Evolutionary conservation across 1,140 invertebrate genomes (phyloP), one percentile per base, ranked within the genome.

Genomic region (Lepidurus arcticus): DNA sequence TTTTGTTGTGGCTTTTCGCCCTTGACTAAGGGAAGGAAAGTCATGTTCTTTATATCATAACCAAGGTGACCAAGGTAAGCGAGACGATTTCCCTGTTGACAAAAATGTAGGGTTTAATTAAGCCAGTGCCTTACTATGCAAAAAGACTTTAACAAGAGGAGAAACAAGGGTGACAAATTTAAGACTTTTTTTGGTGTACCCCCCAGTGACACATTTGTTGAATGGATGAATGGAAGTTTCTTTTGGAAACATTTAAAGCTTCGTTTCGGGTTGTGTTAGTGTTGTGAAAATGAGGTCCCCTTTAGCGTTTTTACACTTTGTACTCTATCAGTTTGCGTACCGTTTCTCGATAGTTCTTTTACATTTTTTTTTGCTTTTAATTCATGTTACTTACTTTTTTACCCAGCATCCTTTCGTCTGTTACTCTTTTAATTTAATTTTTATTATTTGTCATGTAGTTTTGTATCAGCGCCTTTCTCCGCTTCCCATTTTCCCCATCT

Each of bases 91-190:
- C 21, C 53, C 6, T 65, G 53, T 65, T 65, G 8, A 7, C 6
- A 16, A 65, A 65, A 65, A 65, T 65, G n/a, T 65, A 65, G 53
- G 53, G 53, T 65, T 21, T 21, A 34, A 65, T 65, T 65, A 65
- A 65, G 53, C 53, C 53, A 65, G 53, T 65, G 53, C 53, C 53
- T 65, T 65, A 65, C 53, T 65, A 65, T 65, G 53, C 53, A 65
- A 65, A 16, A 47, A 65, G 53, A 65, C 16, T 65, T 13, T 16
- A 65, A 65, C 10, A 65, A 65, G 21, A 11, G 21, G 53, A 21
- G 53, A n/a, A 65, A 65, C 7, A 21, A 65, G 53, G 21, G 53
- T 65, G 53, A 16, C 21, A 21, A 21, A 65, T 65, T 21, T 21
- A 65, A 13, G 2, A 34, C 34, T 34, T 65, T 65, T 13, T 65